Conservation (phyloP, 1,140 invertebrate genomes). For the Prorops nasuta region DNA sequence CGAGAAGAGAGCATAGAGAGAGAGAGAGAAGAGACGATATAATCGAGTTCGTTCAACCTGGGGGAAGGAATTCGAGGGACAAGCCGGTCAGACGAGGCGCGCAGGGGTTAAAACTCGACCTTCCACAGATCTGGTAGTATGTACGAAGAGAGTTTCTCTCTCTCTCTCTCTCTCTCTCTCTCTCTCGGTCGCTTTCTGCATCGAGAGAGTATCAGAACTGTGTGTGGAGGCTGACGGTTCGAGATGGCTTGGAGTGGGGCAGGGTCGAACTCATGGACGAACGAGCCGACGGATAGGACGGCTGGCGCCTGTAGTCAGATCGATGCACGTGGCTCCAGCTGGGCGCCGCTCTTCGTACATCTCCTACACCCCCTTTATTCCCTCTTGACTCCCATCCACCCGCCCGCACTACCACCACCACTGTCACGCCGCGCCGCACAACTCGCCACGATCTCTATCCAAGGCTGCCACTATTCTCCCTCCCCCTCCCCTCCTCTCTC, state of each 20-base stretch:
- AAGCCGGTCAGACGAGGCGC: conserved; percentile 25
- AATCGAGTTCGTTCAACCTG: conserved; percentile 33
- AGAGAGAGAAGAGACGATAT: no score
- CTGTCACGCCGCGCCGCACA: conserved; percentile 11
- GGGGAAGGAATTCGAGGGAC: conserved; percentile 29
- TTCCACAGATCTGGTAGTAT: conserved; percentile 21
- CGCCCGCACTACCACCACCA: conserved; percentile 26
- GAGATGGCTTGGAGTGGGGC: conserved; percentile 33
- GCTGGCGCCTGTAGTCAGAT: conserved; percentile 58
- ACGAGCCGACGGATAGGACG: conserved; percentile 57
- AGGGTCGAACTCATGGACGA: conserved; percentile 58
- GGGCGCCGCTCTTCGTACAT: conserved; percentile 57
- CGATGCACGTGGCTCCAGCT: conserved; percentile 59
- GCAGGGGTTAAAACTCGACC: conserved; percentile 36
- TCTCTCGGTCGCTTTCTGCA: no score
- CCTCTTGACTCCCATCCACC: conserved; percentile 42
- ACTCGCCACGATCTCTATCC: conserved; percentile 9
- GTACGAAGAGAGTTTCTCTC: conserved; percentile 9
- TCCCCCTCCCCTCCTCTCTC: neutral
- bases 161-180: neutral
- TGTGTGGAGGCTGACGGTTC: neutral
- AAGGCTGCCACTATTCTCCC: neutral
- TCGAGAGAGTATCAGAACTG: no score
- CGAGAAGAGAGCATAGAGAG: no score
- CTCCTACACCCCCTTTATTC: conserved; percentile 49